A percentile compares a stretch with the other conserved stretches of the same genome.
Evolutionary conservation across 2,888 invertebrate species (phyloP).

Genomic region (Hetaerina titia): DNA sequence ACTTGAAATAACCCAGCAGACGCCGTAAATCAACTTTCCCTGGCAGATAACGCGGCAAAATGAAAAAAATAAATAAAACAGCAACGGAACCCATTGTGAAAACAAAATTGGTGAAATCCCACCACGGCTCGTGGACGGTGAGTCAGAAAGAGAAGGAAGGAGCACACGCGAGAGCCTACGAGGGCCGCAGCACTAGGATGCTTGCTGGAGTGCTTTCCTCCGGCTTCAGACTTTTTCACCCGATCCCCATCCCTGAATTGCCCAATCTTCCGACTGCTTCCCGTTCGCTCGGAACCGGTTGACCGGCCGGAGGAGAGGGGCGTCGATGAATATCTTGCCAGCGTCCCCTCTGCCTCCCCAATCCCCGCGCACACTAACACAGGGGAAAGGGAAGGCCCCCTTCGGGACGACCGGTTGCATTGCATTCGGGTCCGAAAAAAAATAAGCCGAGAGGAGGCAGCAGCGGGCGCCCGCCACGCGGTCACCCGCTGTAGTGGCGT

Average conservation of each 20-base stretch:
- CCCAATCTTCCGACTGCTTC: not conserved
- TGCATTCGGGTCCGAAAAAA: not conserved
- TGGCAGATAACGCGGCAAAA: not conserved
- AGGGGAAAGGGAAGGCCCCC: not conserved
- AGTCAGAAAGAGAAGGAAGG: not conserved
- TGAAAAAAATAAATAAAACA: not conserved
- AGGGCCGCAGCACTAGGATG: not conserved
- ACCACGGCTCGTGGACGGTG: not conserved
- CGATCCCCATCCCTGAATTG: not conserved
- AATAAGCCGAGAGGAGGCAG: not conserved
- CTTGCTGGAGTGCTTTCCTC: not conserved
- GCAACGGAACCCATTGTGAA: not conserved
- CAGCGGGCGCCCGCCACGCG: not conserved
- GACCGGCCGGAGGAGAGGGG: not conserved
- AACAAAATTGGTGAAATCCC: slow-evolving; percentile 20
- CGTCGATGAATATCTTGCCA: not conserved
- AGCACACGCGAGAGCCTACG: not conserved
- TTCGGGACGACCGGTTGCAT: not conserved
- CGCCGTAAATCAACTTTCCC: not conserved
- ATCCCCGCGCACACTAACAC: not conserved
- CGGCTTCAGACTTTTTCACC: not conserved
- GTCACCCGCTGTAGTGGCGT: not conserved
- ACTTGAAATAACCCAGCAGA: not conserved
- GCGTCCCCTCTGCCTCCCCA: not conserved
- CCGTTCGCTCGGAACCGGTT: slow-evolving; percentile 1